phyloP scores from a whole-genome alignment of 2,113 vertebrate genomes.

The Poeciliopsis turrubarensis region DNA sequence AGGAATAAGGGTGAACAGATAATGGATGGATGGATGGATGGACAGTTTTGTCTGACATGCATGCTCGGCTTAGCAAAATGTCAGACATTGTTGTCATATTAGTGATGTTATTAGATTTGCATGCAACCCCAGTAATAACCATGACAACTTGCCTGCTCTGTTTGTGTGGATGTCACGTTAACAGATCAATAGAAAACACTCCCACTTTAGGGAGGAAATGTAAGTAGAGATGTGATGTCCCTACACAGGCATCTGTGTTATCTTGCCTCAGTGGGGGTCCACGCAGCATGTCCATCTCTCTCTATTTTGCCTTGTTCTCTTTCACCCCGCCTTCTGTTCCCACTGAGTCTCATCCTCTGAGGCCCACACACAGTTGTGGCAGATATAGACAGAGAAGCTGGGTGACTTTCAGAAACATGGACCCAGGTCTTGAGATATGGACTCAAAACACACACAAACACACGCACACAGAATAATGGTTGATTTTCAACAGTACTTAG shows the following conservation, averaged over 20 bases:
- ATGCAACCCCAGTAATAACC: neutral
- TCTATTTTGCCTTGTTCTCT: conserved; percentile 22
- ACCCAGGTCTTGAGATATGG: conserved; percentile 52
- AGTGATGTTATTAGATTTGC: neutral
- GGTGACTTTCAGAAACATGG: conserved; percentile 59
- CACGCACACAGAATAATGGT: conserved; percentile 16
- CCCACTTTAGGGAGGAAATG: conserved; percentile 33
- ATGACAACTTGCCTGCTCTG: neutral
- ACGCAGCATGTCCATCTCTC: conserved; percentile 36
- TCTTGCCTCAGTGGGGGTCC: conserved; percentile 45
- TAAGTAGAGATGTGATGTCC: conserved; percentile 33
- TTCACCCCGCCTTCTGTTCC: neutral
- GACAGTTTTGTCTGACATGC: neutral
- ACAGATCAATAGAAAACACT: conserved; percentile 28
- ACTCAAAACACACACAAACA: conserved; percentile 12
- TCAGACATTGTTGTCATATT: neutral
- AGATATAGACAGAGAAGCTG: neutral
- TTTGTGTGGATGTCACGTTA: conserved; percentile 22
- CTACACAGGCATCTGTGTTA: conserved; percentile 43
- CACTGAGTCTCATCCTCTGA: conserved; percentile 1
- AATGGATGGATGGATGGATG: too few species aligned
- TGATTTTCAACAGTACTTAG: conserved; percentile 26
- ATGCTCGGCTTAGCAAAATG: neutral
- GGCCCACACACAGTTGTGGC: conserved; percentile 23
- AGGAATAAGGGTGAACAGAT: too few species aligned